Evolutionary conservation across 2,113 vertebrate species (phyloP).

Genomic region (Dicrurus megarhynchus): DNA sequence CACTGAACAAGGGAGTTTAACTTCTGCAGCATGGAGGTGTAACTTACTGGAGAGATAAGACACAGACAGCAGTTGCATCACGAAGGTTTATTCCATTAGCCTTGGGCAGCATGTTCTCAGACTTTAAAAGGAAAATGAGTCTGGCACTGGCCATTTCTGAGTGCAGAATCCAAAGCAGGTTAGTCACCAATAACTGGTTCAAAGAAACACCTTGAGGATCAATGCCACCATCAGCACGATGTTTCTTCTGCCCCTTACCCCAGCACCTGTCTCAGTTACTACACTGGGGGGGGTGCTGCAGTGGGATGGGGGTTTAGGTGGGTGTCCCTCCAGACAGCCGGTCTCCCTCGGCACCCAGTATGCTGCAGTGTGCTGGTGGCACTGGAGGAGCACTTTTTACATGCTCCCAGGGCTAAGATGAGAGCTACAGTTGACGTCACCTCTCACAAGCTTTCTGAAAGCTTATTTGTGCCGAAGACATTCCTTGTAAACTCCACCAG

Average conservation of each 20-base stretch:
- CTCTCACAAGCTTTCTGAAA: background rate
- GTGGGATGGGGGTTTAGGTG: background rate
- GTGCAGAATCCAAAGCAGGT: background rate
- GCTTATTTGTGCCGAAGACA: constrained; percentile 14
- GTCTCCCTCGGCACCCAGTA: background rate
- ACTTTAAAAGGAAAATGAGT: background rate
- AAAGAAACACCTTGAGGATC: background rate
- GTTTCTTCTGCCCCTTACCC: background rate
- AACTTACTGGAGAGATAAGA: background rate
- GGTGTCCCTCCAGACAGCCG: background rate
- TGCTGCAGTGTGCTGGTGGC: background rate
- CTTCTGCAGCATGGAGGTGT: background rate
- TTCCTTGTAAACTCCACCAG: background rate
- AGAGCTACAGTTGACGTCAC: background rate
- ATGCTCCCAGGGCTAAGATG: background rate
- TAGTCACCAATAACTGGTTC: background rate
- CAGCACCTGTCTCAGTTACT: background rate
- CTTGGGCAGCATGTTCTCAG: background rate
- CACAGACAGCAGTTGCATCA: constrained; percentile 10
- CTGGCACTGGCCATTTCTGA: background rate
- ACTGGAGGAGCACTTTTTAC: background rate
- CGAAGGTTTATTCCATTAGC: background rate
- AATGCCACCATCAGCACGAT: rapidly evolving
- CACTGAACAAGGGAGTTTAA: background rate
- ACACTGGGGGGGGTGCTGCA: background rate